phyloP scores from a whole-genome alignment of 2,113 vertebrate genomes.

The Microcebus griseorufus region DNA sequence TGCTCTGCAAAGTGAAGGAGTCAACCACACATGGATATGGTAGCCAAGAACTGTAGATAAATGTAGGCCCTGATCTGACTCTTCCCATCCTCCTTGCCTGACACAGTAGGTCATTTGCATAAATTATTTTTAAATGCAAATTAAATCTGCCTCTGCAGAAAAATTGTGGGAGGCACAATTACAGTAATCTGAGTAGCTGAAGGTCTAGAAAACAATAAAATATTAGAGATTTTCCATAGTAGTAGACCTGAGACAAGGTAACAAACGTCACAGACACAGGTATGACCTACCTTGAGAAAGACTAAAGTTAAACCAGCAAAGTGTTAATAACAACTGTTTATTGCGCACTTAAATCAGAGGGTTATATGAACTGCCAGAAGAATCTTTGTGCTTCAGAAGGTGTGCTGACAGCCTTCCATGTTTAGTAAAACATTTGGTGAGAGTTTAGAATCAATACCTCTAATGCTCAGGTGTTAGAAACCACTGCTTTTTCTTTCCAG shows the following conservation, averaged over 20 bases:
- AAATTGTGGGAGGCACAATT: conserved; percentile 59
- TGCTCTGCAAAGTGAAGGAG: conserved; percentile 32
- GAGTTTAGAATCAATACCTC: background rate
- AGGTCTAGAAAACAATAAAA: conserved; percentile 40
- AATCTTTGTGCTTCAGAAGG: background rate
- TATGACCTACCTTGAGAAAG: background rate
- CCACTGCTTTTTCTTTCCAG: background rate
- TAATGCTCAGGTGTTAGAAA: conserved; percentile 19
- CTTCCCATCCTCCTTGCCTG: background rate
- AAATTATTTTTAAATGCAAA: conserved; percentile 71
- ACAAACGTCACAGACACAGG: conserved; percentile 21
- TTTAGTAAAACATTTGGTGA: conserved; percentile 26
- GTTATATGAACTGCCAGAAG: background rate
- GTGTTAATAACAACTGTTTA: background rate
- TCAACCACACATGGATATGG: background rate
- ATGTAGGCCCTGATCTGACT: background rate
- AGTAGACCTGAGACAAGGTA: background rate
- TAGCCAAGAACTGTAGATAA: background rate
- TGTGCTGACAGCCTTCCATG: background rate
- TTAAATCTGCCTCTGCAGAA: conserved; percentile 52
- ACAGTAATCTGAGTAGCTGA: conserved; percentile 23
- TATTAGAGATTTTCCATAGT: background rate
- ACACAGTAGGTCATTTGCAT: conserved; percentile 48
- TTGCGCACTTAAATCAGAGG: background rate
- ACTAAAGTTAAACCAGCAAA: background rate